These are phyloP conservation scores for Miniopterus natalensis DNA, from an alignment of 2,113 vertebrate genomes.

Conservation along the genomic window DNA sequence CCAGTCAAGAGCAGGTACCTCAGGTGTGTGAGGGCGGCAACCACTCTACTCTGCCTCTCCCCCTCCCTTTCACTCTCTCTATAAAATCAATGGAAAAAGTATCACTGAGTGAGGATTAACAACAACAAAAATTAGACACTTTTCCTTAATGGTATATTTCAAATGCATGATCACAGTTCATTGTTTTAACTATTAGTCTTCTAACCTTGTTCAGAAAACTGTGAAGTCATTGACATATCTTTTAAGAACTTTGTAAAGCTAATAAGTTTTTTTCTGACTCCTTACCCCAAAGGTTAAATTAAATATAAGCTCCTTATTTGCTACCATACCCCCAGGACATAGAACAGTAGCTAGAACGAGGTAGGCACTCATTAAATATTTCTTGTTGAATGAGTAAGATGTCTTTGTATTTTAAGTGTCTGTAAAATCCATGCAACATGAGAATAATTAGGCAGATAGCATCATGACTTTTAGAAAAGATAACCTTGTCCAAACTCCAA, in stretches of 20 bases:
- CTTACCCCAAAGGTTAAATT: background rate
- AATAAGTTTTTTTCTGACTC: slow-evolving; percentile 26
- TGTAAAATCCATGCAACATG: background rate
- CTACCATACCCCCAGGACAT: too few relatives aligned
- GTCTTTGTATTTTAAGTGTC: background rate
- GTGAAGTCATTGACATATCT: background rate
- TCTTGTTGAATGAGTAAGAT: background rate
- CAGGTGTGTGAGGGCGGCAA: too few relatives aligned
- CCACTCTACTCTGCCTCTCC: too few relatives aligned
- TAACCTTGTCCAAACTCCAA: background rate
- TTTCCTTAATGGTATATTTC: background rate
- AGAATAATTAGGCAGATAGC: background rate
- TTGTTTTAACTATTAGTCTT: background rate
- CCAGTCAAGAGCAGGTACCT: too few relatives aligned
- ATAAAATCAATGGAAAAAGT: too few relatives aligned
- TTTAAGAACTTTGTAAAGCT: background rate
- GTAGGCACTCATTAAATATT: background rate
- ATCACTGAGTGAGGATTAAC: too few relatives aligned
- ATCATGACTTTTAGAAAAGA: background rate
- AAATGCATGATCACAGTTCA: background rate
- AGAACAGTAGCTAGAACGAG: background rate
- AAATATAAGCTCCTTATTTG: background rate
- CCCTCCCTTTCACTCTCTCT: too few relatives aligned
- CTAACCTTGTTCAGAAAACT: background rate
- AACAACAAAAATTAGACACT: background rate